Evolutionary conservation across 2,888 invertebrate genomes (phyloP), one percentile per base, ranked within the genome.

Genomic region (Synergus japonicus): DNA sequence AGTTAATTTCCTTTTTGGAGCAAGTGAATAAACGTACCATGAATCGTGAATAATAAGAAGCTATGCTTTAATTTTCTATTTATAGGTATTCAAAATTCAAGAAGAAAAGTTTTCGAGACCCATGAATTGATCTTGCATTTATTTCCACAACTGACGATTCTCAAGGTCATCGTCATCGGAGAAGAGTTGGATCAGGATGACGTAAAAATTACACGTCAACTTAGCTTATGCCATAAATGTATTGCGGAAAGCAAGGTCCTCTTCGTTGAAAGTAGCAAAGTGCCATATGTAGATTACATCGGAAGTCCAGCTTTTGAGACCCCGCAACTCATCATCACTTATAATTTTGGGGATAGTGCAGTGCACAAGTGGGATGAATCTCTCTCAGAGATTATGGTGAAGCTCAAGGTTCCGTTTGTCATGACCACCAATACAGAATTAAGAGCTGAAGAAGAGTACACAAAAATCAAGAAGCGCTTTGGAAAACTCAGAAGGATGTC

Each of bases 251-350:
- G 9, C 29, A 73, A 73, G 73, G 37, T 4, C 4, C 29, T 73
- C 8, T 7, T n/a, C 10, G 37, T 73, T 12, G 37, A 49, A 54
- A 49, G 29, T 13, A 49, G 1, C 37, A 49, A 54, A 54, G 15
- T 73, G 22, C 0, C 69, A 4, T 73, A 73, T n/a, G 10, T 9
- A 7, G 15, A 13, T 1, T 73, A 54, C 15, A 37, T 49, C 15
- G n/a, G 22, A 29, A 37, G n/a, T 29, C 54, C 49, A 4, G 9
- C 9, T n/a, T 73, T 73, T n/a, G 15, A 2, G 9, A 29, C 73
- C n/a, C 73, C 73, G 29, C n/a, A 73, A 37, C n/a, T 73, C 9
- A 22, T 54, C n/a, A 54, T 73, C 49, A 29, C 37, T n/a, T 73
- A 37, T 54, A 49, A 73, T 13, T n/a, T 73, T 10, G 73, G 37